phyloP scores from a whole-genome alignment of 2,797 vertebrate species.

The Oryzias sinensis region DNA sequence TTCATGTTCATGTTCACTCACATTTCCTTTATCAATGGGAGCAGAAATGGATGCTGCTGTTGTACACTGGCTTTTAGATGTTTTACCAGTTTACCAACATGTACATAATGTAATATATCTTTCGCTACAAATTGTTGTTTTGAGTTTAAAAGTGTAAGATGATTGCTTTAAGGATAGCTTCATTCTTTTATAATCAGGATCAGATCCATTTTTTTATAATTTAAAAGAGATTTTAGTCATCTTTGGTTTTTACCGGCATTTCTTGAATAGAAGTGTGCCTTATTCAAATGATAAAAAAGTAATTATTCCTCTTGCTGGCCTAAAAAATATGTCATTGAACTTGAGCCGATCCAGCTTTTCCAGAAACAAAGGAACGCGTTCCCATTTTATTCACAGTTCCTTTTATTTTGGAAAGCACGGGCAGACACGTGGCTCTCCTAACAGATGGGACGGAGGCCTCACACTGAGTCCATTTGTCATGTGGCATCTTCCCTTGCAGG shows the following conservation, averaged over 20 bases:
- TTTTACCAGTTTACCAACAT: too few species aligned
- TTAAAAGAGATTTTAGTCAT: too few species aligned
- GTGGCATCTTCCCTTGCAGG: constrained; percentile 24
- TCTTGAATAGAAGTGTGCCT: constrained; percentile 55
- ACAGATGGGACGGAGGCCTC: constrained; percentile 41
- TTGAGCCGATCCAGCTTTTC: constrained; percentile 43
- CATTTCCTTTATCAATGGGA: too few species aligned
- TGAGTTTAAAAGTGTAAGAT: too few species aligned
- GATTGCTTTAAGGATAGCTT: too few species aligned
- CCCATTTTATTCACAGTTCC: constrained; percentile 34
- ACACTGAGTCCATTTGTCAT: constrained; percentile 50
- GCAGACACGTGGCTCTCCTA: constrained; percentile 62
- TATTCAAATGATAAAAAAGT: constrained; percentile 54
- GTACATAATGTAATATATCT: too few species aligned
- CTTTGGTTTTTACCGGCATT: constrained; percentile 9
- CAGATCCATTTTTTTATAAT: too few species aligned
- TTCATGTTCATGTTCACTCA: too few species aligned
- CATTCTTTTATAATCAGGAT: too few species aligned
- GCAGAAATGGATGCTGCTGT: too few species aligned
- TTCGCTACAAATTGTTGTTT: too few species aligned
- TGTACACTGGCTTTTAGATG: too few species aligned
- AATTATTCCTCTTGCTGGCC: constrained; percentile 72
- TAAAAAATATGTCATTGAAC: constrained; percentile 73
- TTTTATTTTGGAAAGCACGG: constrained; percentile 55
- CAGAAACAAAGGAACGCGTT: constrained; percentile 32